Evolutionary conservation across 2,888 invertebrate species (phyloP).

Genomic region (Latrodectus elegans): DNA sequence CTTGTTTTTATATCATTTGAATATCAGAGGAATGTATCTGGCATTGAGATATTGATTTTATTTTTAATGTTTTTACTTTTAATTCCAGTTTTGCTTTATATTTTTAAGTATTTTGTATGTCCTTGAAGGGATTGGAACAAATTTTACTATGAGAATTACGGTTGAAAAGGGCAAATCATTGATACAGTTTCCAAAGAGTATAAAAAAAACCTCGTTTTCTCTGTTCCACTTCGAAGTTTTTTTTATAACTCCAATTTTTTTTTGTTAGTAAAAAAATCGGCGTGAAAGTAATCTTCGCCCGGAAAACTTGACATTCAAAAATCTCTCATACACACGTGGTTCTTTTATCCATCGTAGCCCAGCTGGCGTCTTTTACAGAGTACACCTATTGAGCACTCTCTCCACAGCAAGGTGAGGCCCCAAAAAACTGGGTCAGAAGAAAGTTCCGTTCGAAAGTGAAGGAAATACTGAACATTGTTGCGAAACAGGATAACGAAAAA

Average conservation of each 20-base stretch:
- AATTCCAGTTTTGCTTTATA: too few species aligned
- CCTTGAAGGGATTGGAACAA: too few species aligned
- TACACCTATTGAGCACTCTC: slow-evolving; percentile 41
- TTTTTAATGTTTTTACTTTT: too few species aligned
- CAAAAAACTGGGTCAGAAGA: slow-evolving; percentile 61
- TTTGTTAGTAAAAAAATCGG: not conserved
- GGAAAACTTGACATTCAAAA: slow-evolving; percentile 56
- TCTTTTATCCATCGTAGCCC: slow-evolving; percentile 23
- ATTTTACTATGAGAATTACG: too few species aligned
- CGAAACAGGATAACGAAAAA: slow-evolving; percentile 10
- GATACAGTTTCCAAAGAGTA: not conserved
- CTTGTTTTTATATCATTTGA: too few species aligned
- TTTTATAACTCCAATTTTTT: not conserved
- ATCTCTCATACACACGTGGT: slow-evolving; percentile 53
- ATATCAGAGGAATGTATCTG: too few species aligned
- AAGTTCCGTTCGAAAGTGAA: slow-evolving; percentile 67
- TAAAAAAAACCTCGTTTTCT: not conserved
- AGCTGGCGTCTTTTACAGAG: slow-evolving; percentile 42
- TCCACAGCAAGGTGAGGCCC: slow-evolving; percentile 51
- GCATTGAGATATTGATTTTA: too few species aligned
- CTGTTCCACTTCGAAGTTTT: not conserved
- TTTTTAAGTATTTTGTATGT: too few species aligned
- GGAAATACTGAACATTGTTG: slow-evolving; percentile 43
- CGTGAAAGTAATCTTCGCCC: slow-evolving; percentile 35
- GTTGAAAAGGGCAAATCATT: too few species aligned